Evolutionary conservation across 2,888 invertebrate genomes (phyloP).

Genomic region (Polyommatus iphigenia): DNA sequence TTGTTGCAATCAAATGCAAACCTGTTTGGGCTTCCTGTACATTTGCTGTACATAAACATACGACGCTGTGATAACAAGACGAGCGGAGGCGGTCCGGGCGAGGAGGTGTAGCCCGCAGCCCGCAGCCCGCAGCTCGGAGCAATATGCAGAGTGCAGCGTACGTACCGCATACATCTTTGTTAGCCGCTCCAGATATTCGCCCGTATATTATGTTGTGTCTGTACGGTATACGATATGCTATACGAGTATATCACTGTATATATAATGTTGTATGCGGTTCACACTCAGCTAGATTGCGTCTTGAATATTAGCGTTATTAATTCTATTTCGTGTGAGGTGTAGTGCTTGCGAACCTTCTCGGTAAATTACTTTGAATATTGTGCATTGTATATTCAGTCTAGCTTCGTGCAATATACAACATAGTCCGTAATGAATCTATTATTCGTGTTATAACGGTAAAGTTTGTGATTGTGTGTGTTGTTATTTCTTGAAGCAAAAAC

Average conservation of each 20-base stretch:
- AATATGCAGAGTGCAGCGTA: not conserved
- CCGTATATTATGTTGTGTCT: not conserved
- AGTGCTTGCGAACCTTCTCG: not conserved
- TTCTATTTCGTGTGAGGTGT: not conserved
- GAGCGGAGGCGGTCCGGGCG: not conserved
- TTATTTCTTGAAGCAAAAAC: too few species aligned
- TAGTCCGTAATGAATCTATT: not conserved
- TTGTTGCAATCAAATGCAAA: too few species aligned
- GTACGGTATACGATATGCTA: not conserved
- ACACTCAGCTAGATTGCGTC: not conserved
- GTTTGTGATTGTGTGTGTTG: too few species aligned
- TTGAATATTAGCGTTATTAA: not conserved
- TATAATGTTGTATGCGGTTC: not conserved
- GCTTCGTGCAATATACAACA: not conserved
- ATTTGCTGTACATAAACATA: too few species aligned
- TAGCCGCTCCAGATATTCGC: not conserved
- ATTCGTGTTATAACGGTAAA: too few species aligned
- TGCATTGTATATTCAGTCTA: not conserved
- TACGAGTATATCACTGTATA: not conserved
- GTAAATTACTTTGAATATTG: not conserved
- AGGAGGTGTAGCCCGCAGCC: not conserved
- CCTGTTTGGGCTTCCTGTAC: too few species aligned
- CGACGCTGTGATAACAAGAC: too few species aligned
- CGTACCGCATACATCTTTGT: not conserved
- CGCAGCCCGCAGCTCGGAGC: not conserved